Percentiles rank a stretch among this genome's conserved stretches.
These are phyloP conservation scores for Coronaproctus castanopsis DNA, from an alignment of 2,888 invertebrate species.

Conservation along the genomic window DNA sequence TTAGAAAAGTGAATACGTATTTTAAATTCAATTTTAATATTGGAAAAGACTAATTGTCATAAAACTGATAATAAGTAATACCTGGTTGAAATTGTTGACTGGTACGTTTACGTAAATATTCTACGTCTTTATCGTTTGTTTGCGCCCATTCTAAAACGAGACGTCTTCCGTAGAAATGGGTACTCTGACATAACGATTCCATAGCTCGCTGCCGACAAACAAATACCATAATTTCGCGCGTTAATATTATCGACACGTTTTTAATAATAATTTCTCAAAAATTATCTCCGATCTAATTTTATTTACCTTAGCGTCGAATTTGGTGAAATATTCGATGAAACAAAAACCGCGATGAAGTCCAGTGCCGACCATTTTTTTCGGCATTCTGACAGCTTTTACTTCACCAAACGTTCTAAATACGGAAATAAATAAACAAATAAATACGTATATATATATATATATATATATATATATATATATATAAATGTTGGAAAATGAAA, in stretches of 20 bases:
- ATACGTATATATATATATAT: no score
- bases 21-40: no score
- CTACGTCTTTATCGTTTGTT: conserved; percentile 49
- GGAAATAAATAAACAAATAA: no score
- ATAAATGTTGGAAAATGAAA: no score
- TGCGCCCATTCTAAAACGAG: conserved; percentile 92
- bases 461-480: no score
- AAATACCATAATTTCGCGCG: no score
- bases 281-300: no score
- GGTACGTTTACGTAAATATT: conserved; percentile 64
- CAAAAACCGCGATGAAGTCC: conserved; percentile 86
- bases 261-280: no score
- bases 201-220: conserved; percentile 50
- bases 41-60: no score
- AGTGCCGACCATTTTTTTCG: conserved; percentile 63
- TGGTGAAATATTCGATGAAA: conserved; percentile 78
- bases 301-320: conserved; percentile 72
- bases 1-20: no score
- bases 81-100: conserved; percentile 37
- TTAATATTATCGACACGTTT: no score
- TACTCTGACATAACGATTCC: conserved; percentile 78
- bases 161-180: conserved; percentile 90
- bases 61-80: no score
- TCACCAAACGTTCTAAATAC: conserved; percentile 70
- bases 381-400: conserved; percentile 69